Percentiles rank a stretch among this genome's conserved stretches.
phyloP scores from a whole-genome alignment of 2,797 vertebrate genomes.

The Dryobates pubescens region DNA sequence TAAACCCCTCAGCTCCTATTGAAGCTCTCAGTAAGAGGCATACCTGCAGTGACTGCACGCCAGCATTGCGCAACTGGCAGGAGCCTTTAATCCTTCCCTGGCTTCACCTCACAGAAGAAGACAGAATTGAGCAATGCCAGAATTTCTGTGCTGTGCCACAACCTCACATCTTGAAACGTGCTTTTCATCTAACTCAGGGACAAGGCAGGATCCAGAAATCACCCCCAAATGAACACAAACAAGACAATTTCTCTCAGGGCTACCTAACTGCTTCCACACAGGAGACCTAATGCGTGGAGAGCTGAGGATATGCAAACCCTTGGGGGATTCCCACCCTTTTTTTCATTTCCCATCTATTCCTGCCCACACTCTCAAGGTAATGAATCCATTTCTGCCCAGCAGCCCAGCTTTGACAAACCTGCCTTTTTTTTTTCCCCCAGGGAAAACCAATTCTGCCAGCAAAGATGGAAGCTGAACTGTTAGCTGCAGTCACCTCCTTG shows the following conservation, averaged over 20 bases:
- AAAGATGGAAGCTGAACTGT: fast-evolving
- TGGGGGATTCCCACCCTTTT: neutral
- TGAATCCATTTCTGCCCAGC: neutral
- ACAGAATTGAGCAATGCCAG: neutral
- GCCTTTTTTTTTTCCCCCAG: neutral
- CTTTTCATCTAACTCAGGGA: neutral
- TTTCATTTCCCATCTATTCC: neutral
- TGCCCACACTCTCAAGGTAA: neutral
- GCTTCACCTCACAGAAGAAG: neutral
- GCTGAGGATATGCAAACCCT: fast-evolving
- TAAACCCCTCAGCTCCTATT: neutral
- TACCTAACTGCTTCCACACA: neutral
- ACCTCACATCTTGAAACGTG: neutral
- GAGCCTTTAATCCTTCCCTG: neutral
- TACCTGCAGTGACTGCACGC: neutral
- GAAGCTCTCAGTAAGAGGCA: neutral
- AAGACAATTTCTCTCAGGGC: neutral
- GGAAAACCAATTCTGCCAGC: neutral
- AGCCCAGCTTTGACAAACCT: neutral
- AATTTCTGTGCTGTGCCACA: neutral
- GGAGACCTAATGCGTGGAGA: neutral
- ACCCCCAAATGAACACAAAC: neutral
- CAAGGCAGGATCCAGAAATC: neutral
- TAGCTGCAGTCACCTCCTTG: neutral
- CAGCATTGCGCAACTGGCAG: neutral